Conservation (phyloP, 2,113 vertebrate genomes). For the Mirza zaza region DNA sequence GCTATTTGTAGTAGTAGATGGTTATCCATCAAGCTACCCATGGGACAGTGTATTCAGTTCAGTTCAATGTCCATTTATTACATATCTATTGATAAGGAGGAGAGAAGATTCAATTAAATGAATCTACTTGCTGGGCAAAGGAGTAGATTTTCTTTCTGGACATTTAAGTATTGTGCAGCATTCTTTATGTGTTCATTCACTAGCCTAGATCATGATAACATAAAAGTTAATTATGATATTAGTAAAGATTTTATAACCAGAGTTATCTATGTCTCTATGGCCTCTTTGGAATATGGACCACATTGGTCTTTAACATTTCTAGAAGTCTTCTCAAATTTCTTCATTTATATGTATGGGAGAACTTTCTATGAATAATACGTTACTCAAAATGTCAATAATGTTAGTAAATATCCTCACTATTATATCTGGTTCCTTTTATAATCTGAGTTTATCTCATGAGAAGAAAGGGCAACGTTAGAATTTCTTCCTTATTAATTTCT, state of each 20-base stretch:
- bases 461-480: not conserved
- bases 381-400: not conserved
- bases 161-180: not conserved
- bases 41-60: not conserved
- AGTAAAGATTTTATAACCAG: not conserved
- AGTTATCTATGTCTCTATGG: not conserved
- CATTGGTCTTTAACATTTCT: not conserved
- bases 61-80: not conserved
- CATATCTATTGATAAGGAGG: not conserved
- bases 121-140: not conserved
- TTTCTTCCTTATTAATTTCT: conserved; percentile 4
- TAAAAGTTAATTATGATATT: not conserved
- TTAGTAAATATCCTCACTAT: not conserved
- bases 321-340: not conserved
- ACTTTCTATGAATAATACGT: not conserved
- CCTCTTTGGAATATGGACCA: not conserved
- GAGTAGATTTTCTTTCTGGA: not conserved
- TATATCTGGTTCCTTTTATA: not conserved
- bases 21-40: not conserved
- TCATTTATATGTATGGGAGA: not conserved
- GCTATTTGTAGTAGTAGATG: not conserved
- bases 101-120: not conserved
- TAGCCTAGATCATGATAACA: not conserved
- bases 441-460: not conserved
- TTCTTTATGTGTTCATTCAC: not conserved